Percentiles rank a stretch among this genome's conserved stretches.
Conservation (phyloP, 2,113 vertebrate species). For the Crotophaga sulcirostris region DNA sequence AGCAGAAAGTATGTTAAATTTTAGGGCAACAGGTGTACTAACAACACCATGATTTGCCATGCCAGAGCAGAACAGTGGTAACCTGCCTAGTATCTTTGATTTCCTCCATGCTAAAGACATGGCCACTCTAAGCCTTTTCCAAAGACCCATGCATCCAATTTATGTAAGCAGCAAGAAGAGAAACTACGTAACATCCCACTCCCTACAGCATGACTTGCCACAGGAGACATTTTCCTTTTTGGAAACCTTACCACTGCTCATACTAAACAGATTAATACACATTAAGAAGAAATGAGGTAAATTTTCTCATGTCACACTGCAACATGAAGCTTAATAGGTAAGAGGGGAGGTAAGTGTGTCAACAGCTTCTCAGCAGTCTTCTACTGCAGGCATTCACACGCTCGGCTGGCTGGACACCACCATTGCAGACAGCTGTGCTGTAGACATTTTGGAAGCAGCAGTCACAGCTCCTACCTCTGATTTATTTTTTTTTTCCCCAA, state of each 20-base stretch:
- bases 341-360: neutral
- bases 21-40: neutral
- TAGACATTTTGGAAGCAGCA: neutral
- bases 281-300: neutral
- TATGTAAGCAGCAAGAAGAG: neutral
- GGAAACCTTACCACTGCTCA: neutral
- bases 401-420: neutral
- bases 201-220: neutral
- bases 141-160: neutral
- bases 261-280: neutral
- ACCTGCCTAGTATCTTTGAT: neutral
- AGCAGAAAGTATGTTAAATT: neutral
- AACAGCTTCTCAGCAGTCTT: neutral
- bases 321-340: neutral
- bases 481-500: neutral
- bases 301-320: neutral
- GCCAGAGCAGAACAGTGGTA: neutral
- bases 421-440: neutral
- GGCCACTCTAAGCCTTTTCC: neutral
- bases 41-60: neutral
- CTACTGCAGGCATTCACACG: rapidly evolving
- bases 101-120: neutral
- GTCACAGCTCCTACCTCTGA: neutral
- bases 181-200: neutral
- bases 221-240: neutral